Conservation (phyloP, 2,888 invertebrate species). For the Globia sparganii region DNA sequence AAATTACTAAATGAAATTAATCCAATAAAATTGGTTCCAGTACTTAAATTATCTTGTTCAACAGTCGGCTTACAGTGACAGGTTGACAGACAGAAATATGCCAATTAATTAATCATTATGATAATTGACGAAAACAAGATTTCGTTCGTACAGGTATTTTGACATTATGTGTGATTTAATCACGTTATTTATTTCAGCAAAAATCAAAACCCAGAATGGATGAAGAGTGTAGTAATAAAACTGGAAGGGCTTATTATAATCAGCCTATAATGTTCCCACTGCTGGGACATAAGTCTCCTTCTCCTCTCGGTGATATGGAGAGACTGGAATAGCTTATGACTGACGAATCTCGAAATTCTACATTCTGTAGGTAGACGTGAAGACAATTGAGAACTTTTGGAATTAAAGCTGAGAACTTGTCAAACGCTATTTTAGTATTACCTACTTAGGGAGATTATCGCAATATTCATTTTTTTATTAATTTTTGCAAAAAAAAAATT, state of each 20-base stretch:
- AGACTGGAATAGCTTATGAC: not conserved
- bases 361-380: not conserved
- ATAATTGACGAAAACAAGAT: conserved; percentile 42
- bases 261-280: not conserved
- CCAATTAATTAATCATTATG: conserved; percentile 28
- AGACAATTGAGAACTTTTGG: not conserved
- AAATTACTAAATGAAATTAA: conserved; percentile 33
- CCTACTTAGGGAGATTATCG: not conserved
- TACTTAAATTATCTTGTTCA: conserved; percentile 44
- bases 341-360: not conserved
- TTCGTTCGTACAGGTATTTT: not conserved
- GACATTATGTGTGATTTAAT: not conserved
- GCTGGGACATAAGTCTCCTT: not conserved
- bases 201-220: not conserved
- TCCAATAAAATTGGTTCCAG: conserved; percentile 42
- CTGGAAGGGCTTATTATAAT: not conserved
- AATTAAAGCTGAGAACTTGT: not conserved
- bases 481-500: not conserved
- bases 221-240: not conserved
- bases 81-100: conserved; percentile 51
- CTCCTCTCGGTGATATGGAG: not conserved
- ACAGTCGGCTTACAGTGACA: conserved; percentile 50
- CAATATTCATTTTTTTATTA: not conserved
- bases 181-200: not conserved
- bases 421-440: not conserved